Percentiles rank a stretch among this genome's conserved stretches.
Conservation (phyloP, 2,113 vertebrate species). For the Ictalurus punctatus region DNA sequence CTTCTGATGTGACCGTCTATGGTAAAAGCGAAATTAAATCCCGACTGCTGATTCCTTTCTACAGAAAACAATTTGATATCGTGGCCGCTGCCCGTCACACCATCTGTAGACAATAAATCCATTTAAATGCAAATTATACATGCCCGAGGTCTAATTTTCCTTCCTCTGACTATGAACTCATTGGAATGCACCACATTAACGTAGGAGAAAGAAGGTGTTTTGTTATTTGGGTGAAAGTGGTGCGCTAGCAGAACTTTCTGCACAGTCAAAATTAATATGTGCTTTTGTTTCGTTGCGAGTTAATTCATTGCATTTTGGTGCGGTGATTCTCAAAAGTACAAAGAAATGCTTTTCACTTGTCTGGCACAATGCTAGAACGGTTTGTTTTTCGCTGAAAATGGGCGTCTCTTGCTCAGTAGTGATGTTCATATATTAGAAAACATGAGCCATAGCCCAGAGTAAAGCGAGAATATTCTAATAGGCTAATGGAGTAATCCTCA, state of each 20-base stretch:
- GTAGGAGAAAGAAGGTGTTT: constrained; percentile 23
- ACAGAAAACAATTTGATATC: constrained; percentile 56
- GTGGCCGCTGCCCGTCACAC: constrained; percentile 59
- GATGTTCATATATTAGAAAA: background rate
- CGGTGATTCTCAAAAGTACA: background rate
- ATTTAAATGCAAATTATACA: constrained; percentile 74
- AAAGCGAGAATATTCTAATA: background rate
- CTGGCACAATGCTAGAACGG: background rate
- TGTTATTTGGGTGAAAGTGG: constrained; percentile 1
- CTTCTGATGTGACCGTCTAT: constrained; percentile 25
- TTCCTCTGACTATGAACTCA: constrained; percentile 45
- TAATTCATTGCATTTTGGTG: background rate
- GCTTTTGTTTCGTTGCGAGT: background rate
- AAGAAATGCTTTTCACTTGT: background rate
- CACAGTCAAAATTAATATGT: constrained; percentile 2
- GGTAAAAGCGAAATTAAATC: constrained; percentile 53
- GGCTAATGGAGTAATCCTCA: constrained; percentile 7
- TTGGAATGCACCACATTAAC: constrained; percentile 55
- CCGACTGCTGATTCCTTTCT: constrained; percentile 55
- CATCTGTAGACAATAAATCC: constrained; percentile 64
- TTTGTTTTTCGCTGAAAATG: background rate
- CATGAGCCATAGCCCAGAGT: background rate
- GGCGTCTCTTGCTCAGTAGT: background rate
- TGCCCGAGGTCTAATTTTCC: constrained; percentile 52
- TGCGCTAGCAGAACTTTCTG: constrained; percentile 2